Evolutionary conservation across 2,113 vertebrate species (phyloP), one percentile per base, ranked within the genome.

Genomic region (Callospermophilus lateralis): DNA sequence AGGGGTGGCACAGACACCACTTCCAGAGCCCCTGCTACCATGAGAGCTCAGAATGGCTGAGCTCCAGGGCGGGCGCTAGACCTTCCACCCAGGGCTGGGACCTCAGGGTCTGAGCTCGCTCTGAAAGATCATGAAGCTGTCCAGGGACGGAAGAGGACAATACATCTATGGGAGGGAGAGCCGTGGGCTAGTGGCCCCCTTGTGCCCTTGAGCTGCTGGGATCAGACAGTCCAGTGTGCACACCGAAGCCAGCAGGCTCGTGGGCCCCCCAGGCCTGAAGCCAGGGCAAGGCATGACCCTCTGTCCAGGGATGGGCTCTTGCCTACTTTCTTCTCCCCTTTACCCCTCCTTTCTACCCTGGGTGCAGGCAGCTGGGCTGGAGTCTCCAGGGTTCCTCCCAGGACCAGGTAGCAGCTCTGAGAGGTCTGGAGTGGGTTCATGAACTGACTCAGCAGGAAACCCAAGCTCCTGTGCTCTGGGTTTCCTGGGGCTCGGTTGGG

Each of bases 201-300:
- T 37, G 45, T 3, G 37, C 53, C 73, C 0, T 0, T 0, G 16
- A 42, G 76, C 65, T 4, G 6, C 89, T 15, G 67, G n/a, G 37
- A 13, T 55, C 19, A 34, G 67, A n/a, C 20, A 26, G 74, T 13
- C 11, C 24, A 26, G 30, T 0, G 12, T 63, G 39, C 53, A n/a
- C 72, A 28, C 0, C 3, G 28, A 5, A 4, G 0, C 26, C 84
- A 1, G 53, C 6, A 37, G 84, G 16, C 37, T 2, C 1, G 6
- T 17, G 5, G 78, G 80, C 45, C 76, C 55, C 84, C 61, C 32
- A 28, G 68, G 34, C 53, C 67, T 5, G 67, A 79, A 72, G 72
- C 34, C 48, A 3, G 30, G 68, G 30, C 3, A 22, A 22, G 37
- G 51, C 0, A 4, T 17, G 89, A 53, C n/a, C 81, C 58, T 39